These are phyloP conservation scores for Drosophila littoralis DNA, from an alignment of 1,140 invertebrate species.

Conservation along the genomic window DNA sequence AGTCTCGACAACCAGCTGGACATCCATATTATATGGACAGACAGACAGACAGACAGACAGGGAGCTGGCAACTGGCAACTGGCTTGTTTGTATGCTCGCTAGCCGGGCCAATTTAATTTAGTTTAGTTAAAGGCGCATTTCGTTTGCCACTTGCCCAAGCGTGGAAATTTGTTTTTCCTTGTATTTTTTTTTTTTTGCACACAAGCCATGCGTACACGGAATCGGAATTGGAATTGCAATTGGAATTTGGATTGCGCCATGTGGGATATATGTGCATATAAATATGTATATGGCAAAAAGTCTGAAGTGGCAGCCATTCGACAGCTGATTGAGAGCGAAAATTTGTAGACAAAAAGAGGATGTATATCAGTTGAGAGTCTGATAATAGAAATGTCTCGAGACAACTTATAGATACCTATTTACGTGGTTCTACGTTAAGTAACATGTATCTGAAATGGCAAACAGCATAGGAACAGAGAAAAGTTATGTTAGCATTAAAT, in stretches of 20 bases:
- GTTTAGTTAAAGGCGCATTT: constrained; percentile 72
- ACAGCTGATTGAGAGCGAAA: background rate
- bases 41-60: background rate
- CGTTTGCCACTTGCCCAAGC: constrained; percentile 41
- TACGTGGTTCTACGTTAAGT: too few species aligned
- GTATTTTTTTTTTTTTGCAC: constrained; percentile 27
- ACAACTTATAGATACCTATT: too few species aligned
- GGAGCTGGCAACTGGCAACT: background rate
- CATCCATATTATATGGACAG: constrained; percentile 17
- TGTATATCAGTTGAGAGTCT: too few species aligned
- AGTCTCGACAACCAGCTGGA: constrained; percentile 13
- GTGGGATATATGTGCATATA: background rate
- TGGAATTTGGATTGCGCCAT: constrained; percentile 61
- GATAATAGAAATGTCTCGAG: too few species aligned
- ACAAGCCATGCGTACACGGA: constrained; percentile 31
- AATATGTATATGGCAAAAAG: background rate
- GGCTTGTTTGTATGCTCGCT: constrained; percentile 29
- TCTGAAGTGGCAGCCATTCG: constrained; percentile 34
- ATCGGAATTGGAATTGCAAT: constrained; percentile 42
- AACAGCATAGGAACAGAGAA: too few species aligned
- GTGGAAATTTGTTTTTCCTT: constrained; percentile 55
- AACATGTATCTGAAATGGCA: too few species aligned
- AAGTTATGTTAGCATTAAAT: too few species aligned
- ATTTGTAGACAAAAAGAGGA: background rate
- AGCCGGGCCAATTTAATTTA: constrained; percentile 54